A percentile compares a stretch with the other conserved stretches of the same genome.
Evolutionary conservation across 2,113 vertebrate species (phyloP).

Genomic region (Nycticorax nycticorax): DNA sequence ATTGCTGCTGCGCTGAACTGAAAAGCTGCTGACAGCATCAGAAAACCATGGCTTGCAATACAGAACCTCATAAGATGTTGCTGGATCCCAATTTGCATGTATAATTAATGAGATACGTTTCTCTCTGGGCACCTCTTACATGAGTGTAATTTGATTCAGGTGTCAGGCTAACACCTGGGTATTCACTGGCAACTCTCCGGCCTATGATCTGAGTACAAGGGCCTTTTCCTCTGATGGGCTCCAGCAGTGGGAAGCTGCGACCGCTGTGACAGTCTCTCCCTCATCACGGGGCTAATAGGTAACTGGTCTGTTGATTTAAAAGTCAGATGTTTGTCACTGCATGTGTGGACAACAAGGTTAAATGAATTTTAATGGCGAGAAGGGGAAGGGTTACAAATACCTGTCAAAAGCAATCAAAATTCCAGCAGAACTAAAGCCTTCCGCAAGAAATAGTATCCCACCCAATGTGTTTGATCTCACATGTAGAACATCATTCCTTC

Average conservation of each 20-base stretch:
- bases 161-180: background rate
- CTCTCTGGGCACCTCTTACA: background rate
- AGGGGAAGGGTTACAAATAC: background rate
- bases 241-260: background rate
- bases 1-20: slow-evolving; percentile 29
- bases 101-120: slow-evolving; percentile 30
- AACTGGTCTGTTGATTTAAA: background rate
- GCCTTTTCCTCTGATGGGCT: background rate
- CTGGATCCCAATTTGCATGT: slow-evolving; percentile 36
- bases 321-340: background rate
- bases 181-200: background rate
- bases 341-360: background rate
- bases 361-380: background rate
- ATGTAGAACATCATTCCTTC: background rate
- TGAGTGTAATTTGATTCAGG: background rate
- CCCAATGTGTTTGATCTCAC: background rate
- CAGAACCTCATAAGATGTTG: background rate
- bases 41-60: slow-evolving; percentile 20
- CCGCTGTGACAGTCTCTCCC: background rate
- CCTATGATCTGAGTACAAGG: background rate
- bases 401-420: background rate
- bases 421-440: background rate
- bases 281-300: background rate
- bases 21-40: slow-evolving; percentile 58
- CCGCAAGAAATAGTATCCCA: background rate